Base-by-base conservation (phyloP, 2,888 invertebrate species). In the Ernsta delagoae region DNA sequence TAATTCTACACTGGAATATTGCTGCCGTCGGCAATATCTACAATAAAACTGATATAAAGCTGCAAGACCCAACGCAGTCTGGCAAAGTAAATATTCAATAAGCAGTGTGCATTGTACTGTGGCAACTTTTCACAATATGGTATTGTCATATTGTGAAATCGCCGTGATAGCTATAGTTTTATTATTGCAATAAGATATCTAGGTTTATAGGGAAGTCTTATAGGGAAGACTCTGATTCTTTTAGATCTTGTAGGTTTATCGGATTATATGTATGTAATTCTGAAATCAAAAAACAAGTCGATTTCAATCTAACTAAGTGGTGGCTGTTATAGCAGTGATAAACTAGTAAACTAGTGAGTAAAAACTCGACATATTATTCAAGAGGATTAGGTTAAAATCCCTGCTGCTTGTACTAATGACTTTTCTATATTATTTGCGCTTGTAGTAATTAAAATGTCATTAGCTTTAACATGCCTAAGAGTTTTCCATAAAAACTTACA, bases 21-120 rank as follows among this genome's bases (percentile, higher is more conserved):
- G 70, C 66, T 56, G 63, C 54, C 62, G 39, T 48, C 59, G 68
- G 71, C 73, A 72, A 72, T 67, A 68, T 73, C 71, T 73, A 31
- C 74, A 75, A 77, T 77, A 78, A 75, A 75, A 75, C 74, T 71
- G 72, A 74, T 78, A 78, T 75, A 74, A 75, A 77, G 65, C 53
- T 24, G 12, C 67, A 57, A 62, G 61, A 61, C 16, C 41, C 59
- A 43, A 59, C 16, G 75, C 75, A 70, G 78, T 77, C 75, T 75
- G 74, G 71, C 82, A 78, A 76, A 79, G 83, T 84, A 88, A 89
- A 89, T 86, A 88, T 88, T 85, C 85, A 89, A 88, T 88, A 90
- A 84, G 81, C 82, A 82, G 73, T 75, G 77, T 78, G 83, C 84
- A 85, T 86, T 85, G 86, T 82, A 82, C 82, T 84, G 84, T 81